Percentiles rank a stretch among this genome's conserved stretches.
These are phyloP conservation scores for Galagoides demidoff DNA, from an alignment of 2,797 vertebrate species.

Conservation along the genomic window DNA sequence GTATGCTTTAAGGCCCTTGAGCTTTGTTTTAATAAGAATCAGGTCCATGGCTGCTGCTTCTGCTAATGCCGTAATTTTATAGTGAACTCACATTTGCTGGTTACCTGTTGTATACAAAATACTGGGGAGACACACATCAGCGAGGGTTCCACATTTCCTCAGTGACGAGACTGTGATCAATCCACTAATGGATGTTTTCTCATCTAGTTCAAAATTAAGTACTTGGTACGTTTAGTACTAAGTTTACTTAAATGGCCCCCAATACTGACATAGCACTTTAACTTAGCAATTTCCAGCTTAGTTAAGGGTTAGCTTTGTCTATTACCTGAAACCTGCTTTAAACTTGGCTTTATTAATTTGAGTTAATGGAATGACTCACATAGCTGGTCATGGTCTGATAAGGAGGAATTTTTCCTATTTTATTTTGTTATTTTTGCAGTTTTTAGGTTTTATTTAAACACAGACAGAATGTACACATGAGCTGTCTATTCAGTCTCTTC, in stretches of 20 bases:
- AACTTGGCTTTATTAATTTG: neutral
- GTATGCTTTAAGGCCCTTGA: neutral
- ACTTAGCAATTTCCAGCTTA: neutral
- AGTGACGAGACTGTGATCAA: neutral
- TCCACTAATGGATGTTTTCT: neutral
- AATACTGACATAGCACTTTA: neutral
- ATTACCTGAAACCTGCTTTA: neutral
- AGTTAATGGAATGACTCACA: neutral
- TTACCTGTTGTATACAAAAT: neutral
- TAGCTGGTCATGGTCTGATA: neutral
- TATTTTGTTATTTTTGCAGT: neutral
- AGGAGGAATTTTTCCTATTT: neutral
- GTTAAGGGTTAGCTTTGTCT: neutral
- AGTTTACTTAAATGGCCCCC: neutral
- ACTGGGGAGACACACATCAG: accelerated
- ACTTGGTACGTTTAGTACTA: neutral
- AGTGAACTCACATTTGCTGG: neutral
- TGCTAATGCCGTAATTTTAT: neutral
- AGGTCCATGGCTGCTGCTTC: neutral
- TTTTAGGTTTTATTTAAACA: no score
- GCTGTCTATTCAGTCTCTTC: no score
- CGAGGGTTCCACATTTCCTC: neutral
- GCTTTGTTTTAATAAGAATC: neutral
- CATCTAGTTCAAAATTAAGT: neutral
- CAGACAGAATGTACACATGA: no score